phyloP scores from a whole-genome alignment of 2,888 invertebrate genomes.

The Antheraea yamamai region DNA sequence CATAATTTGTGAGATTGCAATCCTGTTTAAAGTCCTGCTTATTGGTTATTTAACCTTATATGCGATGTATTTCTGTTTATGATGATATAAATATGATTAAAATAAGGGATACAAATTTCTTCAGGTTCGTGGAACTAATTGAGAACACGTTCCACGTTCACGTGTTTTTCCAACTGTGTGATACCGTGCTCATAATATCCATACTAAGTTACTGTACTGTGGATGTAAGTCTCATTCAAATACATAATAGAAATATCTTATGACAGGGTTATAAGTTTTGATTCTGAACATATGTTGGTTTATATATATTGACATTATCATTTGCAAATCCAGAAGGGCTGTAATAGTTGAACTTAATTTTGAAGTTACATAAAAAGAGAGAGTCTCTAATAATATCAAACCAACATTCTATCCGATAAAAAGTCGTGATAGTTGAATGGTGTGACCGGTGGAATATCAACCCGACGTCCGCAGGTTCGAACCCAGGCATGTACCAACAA shows the following conservation, averaged over 20 bases:
- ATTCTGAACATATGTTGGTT: not conserved
- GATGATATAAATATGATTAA: not conserved
- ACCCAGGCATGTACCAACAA: too few species aligned
- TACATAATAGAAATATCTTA: not conserved
- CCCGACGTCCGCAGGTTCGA: too few species aligned
- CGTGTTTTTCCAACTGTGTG: constrained; percentile 71
- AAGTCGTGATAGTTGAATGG: too few species aligned
- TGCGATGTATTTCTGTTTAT: too few species aligned
- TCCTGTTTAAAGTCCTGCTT: too few species aligned
- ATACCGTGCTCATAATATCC: constrained; percentile 62
- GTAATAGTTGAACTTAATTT: not conserved
- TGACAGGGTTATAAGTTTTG: not conserved
- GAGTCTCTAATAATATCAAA: not conserved
- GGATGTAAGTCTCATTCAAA: constrained; percentile 7
- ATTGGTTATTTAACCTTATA: too few species aligned
- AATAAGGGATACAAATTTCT: not conserved
- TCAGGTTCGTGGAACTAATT: constrained; percentile 51
- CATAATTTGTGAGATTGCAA: too few species aligned
- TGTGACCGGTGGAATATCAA: too few species aligned
- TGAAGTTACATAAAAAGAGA: not conserved
- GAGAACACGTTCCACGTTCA: constrained; percentile 67
- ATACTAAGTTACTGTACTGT: constrained; percentile 56
- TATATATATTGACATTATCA: not conserved
- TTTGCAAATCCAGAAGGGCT: not conserved
- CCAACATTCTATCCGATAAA: not conserved